Percentiles rank a stretch among this genome's conserved stretches.
phyloP scores from a whole-genome alignment of 2,888 invertebrate species.

The Tricholauxania praeusta region DNA sequence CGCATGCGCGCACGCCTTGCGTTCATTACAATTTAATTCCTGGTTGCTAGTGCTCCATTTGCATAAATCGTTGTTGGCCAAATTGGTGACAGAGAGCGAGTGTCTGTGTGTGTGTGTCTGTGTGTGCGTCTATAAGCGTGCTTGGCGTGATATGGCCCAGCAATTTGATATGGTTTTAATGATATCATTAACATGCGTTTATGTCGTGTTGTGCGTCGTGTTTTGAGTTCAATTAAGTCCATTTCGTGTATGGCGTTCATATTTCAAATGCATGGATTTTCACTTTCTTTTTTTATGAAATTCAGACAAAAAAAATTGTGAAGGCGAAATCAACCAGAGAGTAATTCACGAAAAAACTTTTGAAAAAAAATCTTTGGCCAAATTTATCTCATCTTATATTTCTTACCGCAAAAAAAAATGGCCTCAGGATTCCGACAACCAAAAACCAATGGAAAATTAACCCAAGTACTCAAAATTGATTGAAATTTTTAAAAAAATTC shows the following conservation, averaged over 20 bases:
- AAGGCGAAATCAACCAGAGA: too few relatives aligned
- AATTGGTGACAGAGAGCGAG: slow-evolving; percentile 12
- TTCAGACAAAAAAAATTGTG: too few relatives aligned
- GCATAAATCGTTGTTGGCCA: slow-evolving; percentile 7
- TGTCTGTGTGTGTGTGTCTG: background rate
- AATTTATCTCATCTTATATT: too few relatives aligned
- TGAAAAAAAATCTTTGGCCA: too few relatives aligned
- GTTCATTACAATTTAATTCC: slow-evolving; percentile 3
- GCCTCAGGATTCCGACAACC: too few relatives aligned
- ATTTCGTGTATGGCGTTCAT: background rate
- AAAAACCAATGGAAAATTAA: too few relatives aligned
- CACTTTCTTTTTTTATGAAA: too few relatives aligned
- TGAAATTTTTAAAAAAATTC: too few relatives aligned
- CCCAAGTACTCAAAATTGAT: too few relatives aligned
- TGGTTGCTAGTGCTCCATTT: slow-evolving; percentile 17
- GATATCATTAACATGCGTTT: slow-evolving; percentile 32
- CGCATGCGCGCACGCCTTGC: background rate
- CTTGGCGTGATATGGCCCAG: background rate
- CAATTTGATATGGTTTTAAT: slow-evolving; percentile 12
- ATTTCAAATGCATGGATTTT: too few relatives aligned
- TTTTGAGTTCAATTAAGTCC: slow-evolving; percentile 1
- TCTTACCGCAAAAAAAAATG: too few relatives aligned
- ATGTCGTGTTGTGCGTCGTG: slow-evolving; percentile 27
- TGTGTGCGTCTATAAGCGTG: slow-evolving; percentile 2
- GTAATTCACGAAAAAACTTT: too few relatives aligned